Evolutionary conservation across 2,888 invertebrate genomes (phyloP).

Genomic region (Sialis fuliginosa): DNA sequence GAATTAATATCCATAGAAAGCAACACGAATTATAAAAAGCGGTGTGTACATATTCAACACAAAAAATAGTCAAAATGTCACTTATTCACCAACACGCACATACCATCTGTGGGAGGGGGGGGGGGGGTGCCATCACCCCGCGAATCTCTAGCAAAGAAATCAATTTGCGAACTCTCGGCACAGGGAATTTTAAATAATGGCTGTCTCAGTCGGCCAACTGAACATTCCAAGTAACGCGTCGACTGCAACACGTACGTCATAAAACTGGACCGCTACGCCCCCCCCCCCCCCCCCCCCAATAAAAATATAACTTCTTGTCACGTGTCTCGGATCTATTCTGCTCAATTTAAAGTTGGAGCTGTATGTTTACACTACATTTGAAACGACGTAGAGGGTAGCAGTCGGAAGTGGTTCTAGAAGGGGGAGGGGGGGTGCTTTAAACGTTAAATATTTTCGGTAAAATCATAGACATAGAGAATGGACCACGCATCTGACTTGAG

Average conservation of each 20-base stretch:
- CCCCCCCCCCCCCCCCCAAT: constrained; percentile 15
- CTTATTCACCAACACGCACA: too few species aligned
- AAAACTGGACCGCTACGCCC: not conserved
- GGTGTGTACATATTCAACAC: too few species aligned
- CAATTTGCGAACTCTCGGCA: constrained; percentile 24
- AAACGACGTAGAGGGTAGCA: constrained; percentile 4
- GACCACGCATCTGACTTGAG: too few species aligned
- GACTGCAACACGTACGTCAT: not conserved
- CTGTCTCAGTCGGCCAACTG: constrained; percentile 16
- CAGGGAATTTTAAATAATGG: constrained; percentile 25
- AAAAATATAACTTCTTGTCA: constrained; percentile 26
- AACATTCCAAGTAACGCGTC: not conserved
- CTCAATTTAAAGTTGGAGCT: constrained; percentile 25
- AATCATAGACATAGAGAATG: too few species aligned
- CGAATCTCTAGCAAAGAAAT: constrained; percentile 17
- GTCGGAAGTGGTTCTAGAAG: too few species aligned
- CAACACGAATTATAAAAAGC: too few species aligned
- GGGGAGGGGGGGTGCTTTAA: too few species aligned
- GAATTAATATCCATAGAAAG: too few species aligned
- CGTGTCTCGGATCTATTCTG: constrained; percentile 24
- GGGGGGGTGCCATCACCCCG: constrained; percentile 11
- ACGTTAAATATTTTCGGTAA: too few species aligned
- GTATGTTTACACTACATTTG: constrained; percentile 26
- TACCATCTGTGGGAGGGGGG: constrained; percentile 8
- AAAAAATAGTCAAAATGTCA: too few species aligned